Conservation (phyloP, 1,140 invertebrate genomes). For the Tenebrio molitor region DNA sequence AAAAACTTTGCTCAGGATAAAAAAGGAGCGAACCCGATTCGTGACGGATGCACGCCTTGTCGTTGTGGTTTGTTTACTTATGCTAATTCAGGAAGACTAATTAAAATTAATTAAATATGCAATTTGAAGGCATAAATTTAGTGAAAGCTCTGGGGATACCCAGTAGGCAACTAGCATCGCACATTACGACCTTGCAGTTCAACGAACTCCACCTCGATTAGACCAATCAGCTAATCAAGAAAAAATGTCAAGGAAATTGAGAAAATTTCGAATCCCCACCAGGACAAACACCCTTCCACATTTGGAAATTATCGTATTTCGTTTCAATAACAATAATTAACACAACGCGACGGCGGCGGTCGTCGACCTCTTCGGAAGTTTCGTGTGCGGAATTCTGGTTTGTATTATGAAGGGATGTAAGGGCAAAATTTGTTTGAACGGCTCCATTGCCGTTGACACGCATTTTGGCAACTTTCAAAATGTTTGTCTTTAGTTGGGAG, state of each 20-base stretch:
- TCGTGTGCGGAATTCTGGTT: not conserved
- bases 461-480: constrained; percentile 26
- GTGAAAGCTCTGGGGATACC: constrained; percentile 47
- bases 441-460: not conserved
- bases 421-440: constrained; percentile 2
- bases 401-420: constrained; percentile 7
- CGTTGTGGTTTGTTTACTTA: constrained; percentile 28
- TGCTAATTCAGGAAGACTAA: constrained; percentile 28
- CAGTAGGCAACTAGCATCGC: constrained; percentile 19
- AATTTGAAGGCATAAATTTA: constrained; percentile 30
- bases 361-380: constrained; percentile 2
- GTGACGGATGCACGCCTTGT: not conserved
- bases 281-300: not conserved
- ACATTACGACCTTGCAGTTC: constrained; percentile 41
- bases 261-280: constrained; percentile 27
- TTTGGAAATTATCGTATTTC: constrained; percentile 18
- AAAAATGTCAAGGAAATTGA: constrained; percentile 27
- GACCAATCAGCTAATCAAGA: constrained; percentile 19
- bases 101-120: constrained; percentile 32
- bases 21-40: too few relatives aligned
- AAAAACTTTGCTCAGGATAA: not conserved
- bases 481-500: not conserved
- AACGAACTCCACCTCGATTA: constrained; percentile 23
- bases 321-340: constrained; percentile 5
- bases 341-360: not conserved